Evolutionary conservation across 1,140 invertebrate genomes (phyloP).

Genomic region (Tribolium castaneum): DNA sequence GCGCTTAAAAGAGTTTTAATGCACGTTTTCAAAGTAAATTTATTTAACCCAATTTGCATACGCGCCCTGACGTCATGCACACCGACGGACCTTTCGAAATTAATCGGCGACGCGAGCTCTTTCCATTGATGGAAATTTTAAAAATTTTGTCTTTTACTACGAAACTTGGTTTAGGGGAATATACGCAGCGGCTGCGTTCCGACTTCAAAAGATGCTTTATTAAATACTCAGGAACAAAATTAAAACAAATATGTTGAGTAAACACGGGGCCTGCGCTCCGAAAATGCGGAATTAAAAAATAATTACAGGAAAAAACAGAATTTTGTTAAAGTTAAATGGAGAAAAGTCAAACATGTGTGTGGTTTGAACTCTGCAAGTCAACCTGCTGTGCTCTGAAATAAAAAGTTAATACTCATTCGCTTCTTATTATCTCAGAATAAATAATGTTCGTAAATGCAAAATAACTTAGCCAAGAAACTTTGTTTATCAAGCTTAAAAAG

Average conservation of each 20-base stretch:
- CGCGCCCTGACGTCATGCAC: background rate
- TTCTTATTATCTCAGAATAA: no score
- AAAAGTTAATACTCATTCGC: no score
- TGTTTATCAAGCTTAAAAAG: background rate
- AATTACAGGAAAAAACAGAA: background rate
- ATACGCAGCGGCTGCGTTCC: background rate
- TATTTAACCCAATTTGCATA: slow-evolving; percentile 34
- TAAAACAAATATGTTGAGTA: background rate
- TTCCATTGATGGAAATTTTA: background rate
- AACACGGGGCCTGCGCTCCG: background rate
- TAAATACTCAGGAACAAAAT: background rate
- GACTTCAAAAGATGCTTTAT: background rate
- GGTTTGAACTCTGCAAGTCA: no score
- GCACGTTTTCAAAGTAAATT: slow-evolving; percentile 33
- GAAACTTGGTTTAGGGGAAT: background rate
- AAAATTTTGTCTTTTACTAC: background rate
- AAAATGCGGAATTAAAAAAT: background rate
- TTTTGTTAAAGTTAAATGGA: background rate
- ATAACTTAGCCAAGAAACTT: no score
- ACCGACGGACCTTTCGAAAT: background rate
- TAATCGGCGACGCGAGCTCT: background rate
- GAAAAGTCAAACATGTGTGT: background rate
- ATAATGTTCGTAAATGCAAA: no score
- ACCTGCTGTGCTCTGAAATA: no score
- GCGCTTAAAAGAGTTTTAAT: slow-evolving; percentile 31